Percentiles rank a stretch among this genome's conserved stretches.
phyloP scores from a whole-genome alignment of 2,888 invertebrate genomes.

The Archaeoteleia sp. region DNA sequence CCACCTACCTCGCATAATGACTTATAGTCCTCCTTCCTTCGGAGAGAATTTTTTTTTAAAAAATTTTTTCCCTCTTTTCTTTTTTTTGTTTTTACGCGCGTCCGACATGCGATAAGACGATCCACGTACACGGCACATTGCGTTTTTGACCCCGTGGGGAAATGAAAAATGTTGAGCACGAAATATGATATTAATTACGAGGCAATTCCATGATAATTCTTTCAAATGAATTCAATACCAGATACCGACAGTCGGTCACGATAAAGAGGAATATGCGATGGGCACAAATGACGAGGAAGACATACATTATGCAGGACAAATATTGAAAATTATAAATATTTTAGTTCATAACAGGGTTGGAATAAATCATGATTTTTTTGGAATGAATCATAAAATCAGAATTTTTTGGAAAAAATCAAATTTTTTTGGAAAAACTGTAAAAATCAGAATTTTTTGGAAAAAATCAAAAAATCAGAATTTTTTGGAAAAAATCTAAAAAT shows the following conservation, averaged over 20 bases:
- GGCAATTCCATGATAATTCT: conserved; percentile 55
- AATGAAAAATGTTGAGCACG: conserved; percentile 42
- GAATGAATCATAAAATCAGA: too few relatives aligned
- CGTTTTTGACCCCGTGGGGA: conserved; percentile 39
- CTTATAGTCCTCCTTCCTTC: conserved; percentile 55
- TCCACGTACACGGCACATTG: not conserved
- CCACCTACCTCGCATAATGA: conserved; percentile 50
- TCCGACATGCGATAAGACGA: too few relatives aligned
- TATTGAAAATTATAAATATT: too few relatives aligned
- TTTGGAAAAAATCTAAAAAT: too few relatives aligned
- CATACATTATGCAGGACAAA: too few relatives aligned
- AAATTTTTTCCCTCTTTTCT: not conserved
- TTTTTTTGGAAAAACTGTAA: too few relatives aligned
- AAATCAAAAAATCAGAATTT: too few relatives aligned
- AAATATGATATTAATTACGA: conserved; percentile 53
- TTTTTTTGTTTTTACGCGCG: not conserved
- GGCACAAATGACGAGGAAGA: too few relatives aligned
- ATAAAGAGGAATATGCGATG: conserved; percentile 34
- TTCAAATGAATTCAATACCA: conserved; percentile 49
- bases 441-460: too few relatives aligned
- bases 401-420: too few relatives aligned
- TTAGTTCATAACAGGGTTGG: too few relatives aligned
- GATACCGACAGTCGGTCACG: conserved; percentile 43
- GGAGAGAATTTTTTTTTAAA: conserved; percentile 7
- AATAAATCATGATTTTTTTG: too few relatives aligned